Percentiles rank a stretch among this genome's conserved stretches.
These are phyloP conservation scores for Monochamus alternatus DNA, from an alignment of 2,888 invertebrate species.

Conservation along the genomic window DNA sequence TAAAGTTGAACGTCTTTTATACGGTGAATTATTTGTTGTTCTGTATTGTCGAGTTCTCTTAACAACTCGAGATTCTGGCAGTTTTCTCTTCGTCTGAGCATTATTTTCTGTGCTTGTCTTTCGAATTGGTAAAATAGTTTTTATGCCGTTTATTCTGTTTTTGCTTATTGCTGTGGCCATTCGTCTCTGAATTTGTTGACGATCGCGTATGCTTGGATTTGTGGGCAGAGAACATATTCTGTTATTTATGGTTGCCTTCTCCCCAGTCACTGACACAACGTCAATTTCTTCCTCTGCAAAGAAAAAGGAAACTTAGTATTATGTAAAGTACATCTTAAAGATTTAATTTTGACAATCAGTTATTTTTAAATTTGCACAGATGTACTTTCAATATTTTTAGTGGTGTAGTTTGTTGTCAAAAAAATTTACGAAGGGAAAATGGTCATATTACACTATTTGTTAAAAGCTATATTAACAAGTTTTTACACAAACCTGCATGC, in stretches of 20 bases:
- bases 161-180: conserved; percentile 75
- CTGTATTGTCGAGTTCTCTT: conserved; percentile 50
- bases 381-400: too few species aligned
- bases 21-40: conserved; percentile 41
- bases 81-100: conserved; percentile 59
- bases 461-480: too few species aligned
- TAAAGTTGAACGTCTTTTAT: conserved; percentile 61
- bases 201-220: conserved; percentile 80
- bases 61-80: conserved; percentile 38
- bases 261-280: conserved; percentile 83
- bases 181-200: conserved; percentile 78
- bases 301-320: conserved; percentile 2
- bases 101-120: conserved; percentile 65
- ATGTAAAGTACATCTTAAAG: neutral
- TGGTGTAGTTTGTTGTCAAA: too few species aligned
- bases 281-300: conserved; percentile 85
- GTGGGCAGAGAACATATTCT: conserved; percentile 74
- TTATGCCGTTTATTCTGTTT: conserved; percentile 60
- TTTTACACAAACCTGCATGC: too few species aligned
- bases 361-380: too few species aligned
- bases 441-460: too few species aligned
- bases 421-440: too few species aligned
- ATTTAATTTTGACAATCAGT: too few species aligned
- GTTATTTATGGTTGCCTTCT: conserved; percentile 61
- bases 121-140: conserved; percentile 60